Evolutionary conservation across 2,888 invertebrate genomes (phyloP).

Genomic region (Sipha maydis): DNA sequence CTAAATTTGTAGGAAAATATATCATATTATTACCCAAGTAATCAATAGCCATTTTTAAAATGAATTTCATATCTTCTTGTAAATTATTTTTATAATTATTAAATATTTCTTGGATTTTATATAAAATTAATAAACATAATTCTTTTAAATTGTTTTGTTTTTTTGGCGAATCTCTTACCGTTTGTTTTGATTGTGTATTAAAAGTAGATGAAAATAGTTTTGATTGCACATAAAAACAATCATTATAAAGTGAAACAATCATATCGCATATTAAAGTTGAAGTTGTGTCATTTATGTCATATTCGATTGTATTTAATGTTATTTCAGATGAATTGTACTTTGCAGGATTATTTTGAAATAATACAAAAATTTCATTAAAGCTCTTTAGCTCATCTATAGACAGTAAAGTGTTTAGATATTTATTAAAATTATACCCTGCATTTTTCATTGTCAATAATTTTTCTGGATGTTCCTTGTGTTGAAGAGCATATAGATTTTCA

Average conservation of each 20-base stretch:
- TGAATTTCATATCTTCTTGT: too few species aligned
- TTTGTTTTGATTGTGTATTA: neutral
- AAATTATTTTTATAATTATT: too few species aligned
- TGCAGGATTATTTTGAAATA: neutral
- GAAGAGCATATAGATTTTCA: neutral
- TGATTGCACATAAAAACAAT: neutral
- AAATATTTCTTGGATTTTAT: neutral
- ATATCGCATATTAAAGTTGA: neutral
- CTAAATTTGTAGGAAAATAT: neutral
- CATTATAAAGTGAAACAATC: neutral
- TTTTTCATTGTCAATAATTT: neutral
- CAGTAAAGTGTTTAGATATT: neutral
- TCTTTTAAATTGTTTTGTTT: neutral
- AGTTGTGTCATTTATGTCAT: too few species aligned
- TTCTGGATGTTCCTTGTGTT: neutral
- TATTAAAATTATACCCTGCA: neutral
- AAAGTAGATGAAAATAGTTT: too few species aligned
- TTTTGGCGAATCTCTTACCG: too few species aligned
- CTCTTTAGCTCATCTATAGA: neutral
- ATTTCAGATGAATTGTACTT: neutral
- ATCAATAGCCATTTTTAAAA: neutral
- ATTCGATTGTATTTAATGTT: neutral
- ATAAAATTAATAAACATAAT: neutral
- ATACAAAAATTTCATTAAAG: neutral
- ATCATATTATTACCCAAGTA: neutral